Base-by-base conservation (phyloP, 1,140 invertebrate species). In the Potamilus streckersoni region DNA sequence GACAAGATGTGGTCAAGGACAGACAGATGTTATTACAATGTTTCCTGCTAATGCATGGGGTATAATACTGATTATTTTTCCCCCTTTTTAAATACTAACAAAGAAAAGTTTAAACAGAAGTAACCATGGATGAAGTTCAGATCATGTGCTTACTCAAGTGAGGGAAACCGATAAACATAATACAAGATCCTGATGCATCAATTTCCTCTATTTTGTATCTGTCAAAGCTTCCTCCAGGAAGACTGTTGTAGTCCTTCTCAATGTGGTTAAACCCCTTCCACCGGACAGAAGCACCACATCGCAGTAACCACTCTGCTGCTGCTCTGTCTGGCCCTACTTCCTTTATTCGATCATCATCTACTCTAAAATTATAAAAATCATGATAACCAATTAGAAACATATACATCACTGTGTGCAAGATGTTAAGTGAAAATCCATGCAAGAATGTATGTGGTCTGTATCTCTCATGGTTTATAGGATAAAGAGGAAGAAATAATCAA, bases 231-330 rank as follows among this genome's bases (percentile, higher is more conserved):
- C 87, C 80, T 20, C 57, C 63, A 20, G 93, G 93, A 72, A 96
- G 87, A 65, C 85, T 77, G 88, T 96, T 95, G 82, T 96, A 96
- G 90, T 96, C 93, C 31, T 80, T 87, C 1, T 93, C 79, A 85
- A 88, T 92, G 68, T 92, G 86, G 59, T 89, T 82, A 14, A 86
- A 85, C 69, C 90, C 90, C 80, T 91, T 91, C 93, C 94, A 96
- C 82, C 92, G 93, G 2, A 96, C 92, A 76, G 91, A 89, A 23
- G 94, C 96, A 14, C 96, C 95, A 90, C 95, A 96, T 83, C 93
- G 89, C 64, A 96, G 87, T 19, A 97, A 91, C 96, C 96, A 97
- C 90, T 97, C 96, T 6, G 96, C 95, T 91, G 95, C 96, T 20
- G 94, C 94, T 83, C 93, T 85, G 88, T 97, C 95, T 6, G 96